Evolutionary conservation across 2,113 vertebrate species (phyloP).

Genomic region (Rhegmatorhina hoffmannsi): DNA sequence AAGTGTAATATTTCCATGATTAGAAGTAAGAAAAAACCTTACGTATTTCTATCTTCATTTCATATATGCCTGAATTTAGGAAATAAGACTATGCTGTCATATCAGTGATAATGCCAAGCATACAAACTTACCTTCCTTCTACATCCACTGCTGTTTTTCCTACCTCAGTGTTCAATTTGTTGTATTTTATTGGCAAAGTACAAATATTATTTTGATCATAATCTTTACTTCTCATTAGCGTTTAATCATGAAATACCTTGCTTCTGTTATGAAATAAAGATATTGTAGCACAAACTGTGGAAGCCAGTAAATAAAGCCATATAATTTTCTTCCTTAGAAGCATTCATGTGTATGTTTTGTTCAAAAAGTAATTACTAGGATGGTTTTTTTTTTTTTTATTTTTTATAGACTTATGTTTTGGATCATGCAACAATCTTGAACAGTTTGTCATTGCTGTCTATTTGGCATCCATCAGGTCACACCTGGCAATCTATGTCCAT

Average conservation of each 20-base stretch:
- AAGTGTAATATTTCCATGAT: background rate
- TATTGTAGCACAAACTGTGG: background rate
- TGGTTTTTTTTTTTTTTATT: no score
- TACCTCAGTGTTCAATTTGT: background rate
- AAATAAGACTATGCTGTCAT: background rate
- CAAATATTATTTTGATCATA: background rate
- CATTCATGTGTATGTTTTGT: background rate
- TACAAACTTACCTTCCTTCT: background rate
- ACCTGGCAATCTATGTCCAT: background rate
- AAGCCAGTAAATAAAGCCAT: background rate
- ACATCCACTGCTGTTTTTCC: background rate
- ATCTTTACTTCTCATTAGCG: background rate
- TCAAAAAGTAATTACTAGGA: background rate
- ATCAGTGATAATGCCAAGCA: background rate
- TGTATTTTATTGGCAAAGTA: background rate
- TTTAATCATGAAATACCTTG: background rate
- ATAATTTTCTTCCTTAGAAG: background rate
- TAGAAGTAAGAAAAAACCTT: background rate
- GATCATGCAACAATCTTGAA: background rate
- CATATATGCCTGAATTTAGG: background rate
- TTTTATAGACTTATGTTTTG: background rate
- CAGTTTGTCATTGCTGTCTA: background rate
- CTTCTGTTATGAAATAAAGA: background rate
- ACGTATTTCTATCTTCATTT: background rate
- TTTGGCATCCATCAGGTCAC: background rate